Evolutionary conservation across 2,797 vertebrate genomes (phyloP), one percentile per base, ranked within the genome.

Genomic region (Lithobates sylvaticus): DNA sequence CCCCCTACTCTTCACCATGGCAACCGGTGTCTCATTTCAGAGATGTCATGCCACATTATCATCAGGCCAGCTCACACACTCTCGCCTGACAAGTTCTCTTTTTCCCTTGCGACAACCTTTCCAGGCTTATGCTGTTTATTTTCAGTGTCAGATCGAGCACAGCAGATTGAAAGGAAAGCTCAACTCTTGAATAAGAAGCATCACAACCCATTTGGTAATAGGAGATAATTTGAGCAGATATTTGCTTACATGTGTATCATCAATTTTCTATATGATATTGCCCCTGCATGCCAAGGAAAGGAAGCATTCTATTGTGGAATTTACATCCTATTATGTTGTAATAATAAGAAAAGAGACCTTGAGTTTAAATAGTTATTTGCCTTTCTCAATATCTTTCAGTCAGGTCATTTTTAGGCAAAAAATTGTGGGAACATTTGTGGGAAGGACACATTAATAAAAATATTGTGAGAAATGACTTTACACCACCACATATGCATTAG

Each of bases 21-120:
- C 96, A 98, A 98, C 97, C 94, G 90, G 94, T 93, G 96, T 97
- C 97, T 99, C 97, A 98, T 99, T 99, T 98, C 97, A 98, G 97
- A 98, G 97, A 97, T 99, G 98, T 98, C 98, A 99, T 97, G 96
- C 94, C 96, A 97, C 96, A 99, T 99, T 99, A 99, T 98, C 97
- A 95, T 98, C 96, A 93, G 90, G 94, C 95, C 91, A 94, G 95
- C 96, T 98, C 96, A 96, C 96, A 96, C 94, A 94, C 95, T 96
- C 95, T 90, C 92, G 91, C 95, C 96, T 98, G 97, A 97, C 97
- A 97, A 97, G 96, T 96, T 95, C 95, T 95, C 95, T 94, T 94
- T 95, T 95, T 96, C 96, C 95, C 95, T 94, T 92, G 95, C 93
- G 94, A 95, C 95, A 96, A 96, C 92, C 92, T 89, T 94, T 93